These are phyloP conservation scores for Stenodema calcarata DNA, from an alignment of 2,888 invertebrate genomes.

Conservation along the genomic window DNA sequence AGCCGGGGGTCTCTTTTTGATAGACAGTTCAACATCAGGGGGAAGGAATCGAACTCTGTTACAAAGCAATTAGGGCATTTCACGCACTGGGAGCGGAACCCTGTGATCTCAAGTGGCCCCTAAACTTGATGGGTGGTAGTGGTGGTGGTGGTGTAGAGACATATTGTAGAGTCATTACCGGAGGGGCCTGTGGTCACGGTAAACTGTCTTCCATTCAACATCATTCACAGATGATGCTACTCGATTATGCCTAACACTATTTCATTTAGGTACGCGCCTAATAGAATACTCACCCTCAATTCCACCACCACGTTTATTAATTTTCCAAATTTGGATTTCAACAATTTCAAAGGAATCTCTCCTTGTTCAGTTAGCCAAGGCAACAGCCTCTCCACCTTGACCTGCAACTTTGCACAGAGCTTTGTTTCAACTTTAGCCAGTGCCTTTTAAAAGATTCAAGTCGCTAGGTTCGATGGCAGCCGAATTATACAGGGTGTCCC, in stretches of 20 bases:
- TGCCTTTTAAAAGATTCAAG: no score
- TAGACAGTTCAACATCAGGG: background rate
- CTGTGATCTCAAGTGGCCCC: slow-evolving; percentile 23
- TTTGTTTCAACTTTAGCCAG: no score
- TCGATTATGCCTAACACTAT: background rate
- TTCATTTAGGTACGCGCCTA: background rate
- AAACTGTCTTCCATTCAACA: background rate
- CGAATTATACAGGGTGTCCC: no score
- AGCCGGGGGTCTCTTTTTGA: background rate
- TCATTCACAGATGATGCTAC: background rate
- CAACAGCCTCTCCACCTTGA: no score
- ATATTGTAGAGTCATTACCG: slow-evolving; percentile 25
- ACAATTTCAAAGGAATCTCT: no score
- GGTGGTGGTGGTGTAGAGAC: background rate
- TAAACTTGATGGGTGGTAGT: background rate
- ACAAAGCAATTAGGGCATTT: slow-evolving; percentile 45
- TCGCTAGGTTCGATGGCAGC: no score
- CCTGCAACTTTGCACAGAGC: no score
- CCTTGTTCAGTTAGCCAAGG: no score
- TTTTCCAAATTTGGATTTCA: no score
- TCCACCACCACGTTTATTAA: no score
- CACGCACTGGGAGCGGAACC: slow-evolving; percentile 37
- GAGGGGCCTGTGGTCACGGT: background rate
- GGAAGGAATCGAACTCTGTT: slow-evolving; percentile 14
- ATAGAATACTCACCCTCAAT: no score